Percentiles rank a stretch among this genome's conserved stretches.
phyloP scores from a whole-genome alignment of 1,140 invertebrate genomes.

The Ips typographus region DNA sequence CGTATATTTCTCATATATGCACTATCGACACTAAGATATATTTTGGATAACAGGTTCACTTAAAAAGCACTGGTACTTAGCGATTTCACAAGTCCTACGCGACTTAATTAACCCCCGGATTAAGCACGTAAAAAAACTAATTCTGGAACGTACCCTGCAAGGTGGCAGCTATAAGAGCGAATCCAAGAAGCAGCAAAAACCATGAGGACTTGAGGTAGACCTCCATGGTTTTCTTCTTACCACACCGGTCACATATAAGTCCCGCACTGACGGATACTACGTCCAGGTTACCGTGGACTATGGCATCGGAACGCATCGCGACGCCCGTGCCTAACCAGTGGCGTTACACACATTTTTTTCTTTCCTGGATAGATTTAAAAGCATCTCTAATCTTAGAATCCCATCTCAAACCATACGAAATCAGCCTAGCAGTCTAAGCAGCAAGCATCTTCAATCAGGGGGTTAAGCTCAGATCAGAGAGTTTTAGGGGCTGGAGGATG shows the following conservation, averaged over 20 bases:
- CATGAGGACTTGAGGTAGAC: conserved; percentile 50
- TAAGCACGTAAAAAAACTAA: conserved; percentile 15
- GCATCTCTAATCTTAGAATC: too few relatives aligned
- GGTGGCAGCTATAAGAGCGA: conserved; percentile 49
- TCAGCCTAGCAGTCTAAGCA: too few relatives aligned
- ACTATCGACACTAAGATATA: conserved; percentile 17
- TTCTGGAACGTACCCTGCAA: conserved; percentile 50
- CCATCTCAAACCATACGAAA: not conserved
- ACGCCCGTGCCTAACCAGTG: conserved; percentile 34
- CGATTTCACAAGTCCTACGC: conserved; percentile 7
- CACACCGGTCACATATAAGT: conserved; percentile 50
- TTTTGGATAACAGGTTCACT: conserved; percentile 19
- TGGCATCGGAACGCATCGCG: conserved; percentile 40
- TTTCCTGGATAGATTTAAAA: not conserved
- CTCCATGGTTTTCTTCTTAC: conserved; percentile 51
- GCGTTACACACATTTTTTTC: conserved; percentile 6
- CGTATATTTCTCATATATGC: conserved; percentile 19
- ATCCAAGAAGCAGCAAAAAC: conserved; percentile 50
- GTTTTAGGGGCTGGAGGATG: too few relatives aligned
- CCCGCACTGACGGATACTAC: conserved; percentile 46
- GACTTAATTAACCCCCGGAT: not conserved
- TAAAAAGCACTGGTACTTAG: conserved; percentile 24
- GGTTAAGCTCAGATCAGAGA: too few relatives aligned
- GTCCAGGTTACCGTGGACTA: conserved; percentile 43
- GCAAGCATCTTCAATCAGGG: too few relatives aligned